phyloP scores from a whole-genome alignment of 2,113 vertebrate species.

The Strigops habroptila region DNA sequence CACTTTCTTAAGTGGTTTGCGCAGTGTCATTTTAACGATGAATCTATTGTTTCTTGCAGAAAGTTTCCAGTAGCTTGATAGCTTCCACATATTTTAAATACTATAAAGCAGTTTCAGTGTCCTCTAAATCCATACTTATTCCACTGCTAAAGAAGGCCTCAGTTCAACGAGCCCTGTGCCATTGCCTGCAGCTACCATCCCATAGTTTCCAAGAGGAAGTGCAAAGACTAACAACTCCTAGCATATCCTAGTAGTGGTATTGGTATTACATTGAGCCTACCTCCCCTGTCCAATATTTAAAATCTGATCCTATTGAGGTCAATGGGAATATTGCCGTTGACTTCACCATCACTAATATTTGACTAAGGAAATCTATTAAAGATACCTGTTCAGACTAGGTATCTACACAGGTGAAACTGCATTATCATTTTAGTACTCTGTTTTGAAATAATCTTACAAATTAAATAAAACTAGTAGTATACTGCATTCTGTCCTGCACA shows the following conservation, averaged over 20 bases:
- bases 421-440: not conserved
- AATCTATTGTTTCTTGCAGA: slow-evolving; percentile 1
- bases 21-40: not conserved
- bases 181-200: not conserved
- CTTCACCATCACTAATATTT: not conserved
- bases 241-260: not conserved
- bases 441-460: not conserved
- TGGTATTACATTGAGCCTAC: not conserved
- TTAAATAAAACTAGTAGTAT: not conserved
- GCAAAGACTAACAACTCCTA: not conserved
- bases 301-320: not conserved
- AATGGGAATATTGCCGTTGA: not conserved
- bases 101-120: not conserved
- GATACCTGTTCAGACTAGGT: not conserved
- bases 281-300: not conserved
- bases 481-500: not conserved
- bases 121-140: not conserved
- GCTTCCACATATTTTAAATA: slow-evolving; percentile 2
- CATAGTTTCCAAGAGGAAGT: not conserved
- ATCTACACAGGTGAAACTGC: not conserved
- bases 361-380: not conserved
- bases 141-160: not conserved
- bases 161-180: not conserved
- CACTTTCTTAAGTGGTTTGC: not conserved
- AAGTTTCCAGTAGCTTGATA: slow-evolving; percentile 11